Percentiles rank a stretch among this genome's conserved stretches.
Evolutionary conservation across 2,113 vertebrate genomes (phyloP).

Genomic region (Pelmatolapia mariae): DNA sequence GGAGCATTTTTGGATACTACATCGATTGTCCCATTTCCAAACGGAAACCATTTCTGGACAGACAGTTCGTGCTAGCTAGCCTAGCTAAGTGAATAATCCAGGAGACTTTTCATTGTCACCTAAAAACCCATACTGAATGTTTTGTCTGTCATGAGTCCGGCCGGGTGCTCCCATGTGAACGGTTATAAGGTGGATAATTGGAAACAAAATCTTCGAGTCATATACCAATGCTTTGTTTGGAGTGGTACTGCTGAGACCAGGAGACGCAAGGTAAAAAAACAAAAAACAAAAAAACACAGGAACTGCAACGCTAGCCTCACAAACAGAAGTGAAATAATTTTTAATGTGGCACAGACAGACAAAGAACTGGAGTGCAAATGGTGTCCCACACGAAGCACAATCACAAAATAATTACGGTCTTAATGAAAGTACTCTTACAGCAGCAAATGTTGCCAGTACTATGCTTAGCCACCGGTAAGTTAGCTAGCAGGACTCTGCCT

Average conservation of each 20-base stretch:
- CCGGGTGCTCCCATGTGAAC: conserved; percentile 96
- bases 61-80: conserved; percentile 62
- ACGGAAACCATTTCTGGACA: conserved; percentile 69
- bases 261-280: conserved; percentile 84
- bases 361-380: neutral
- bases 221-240: conserved; percentile 99
- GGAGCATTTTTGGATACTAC: conserved; percentile 67
- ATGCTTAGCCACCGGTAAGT: conserved; percentile 40
- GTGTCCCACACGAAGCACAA: conserved; percentile 36
- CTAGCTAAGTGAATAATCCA: conserved; percentile 54
- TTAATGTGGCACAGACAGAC: conserved; percentile 20
- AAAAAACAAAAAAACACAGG: conserved; percentile 56
- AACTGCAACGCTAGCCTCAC: conserved; percentile 23
- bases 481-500: conserved; percentile 10
- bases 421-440: neutral
- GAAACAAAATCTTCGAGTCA: conserved; percentile 96
- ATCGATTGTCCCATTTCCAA: conserved; percentile 70
- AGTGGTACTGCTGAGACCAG: conserved; percentile 92
- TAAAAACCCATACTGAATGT: conserved; percentile 68
- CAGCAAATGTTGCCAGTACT: neutral
- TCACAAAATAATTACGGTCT: neutral
- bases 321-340: conserved; percentile 6
- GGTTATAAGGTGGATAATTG: conserved; percentile 98
- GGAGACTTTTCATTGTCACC: conserved; percentile 65
- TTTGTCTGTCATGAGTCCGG: conserved; percentile 88